phyloP scores from a whole-genome alignment of 2,797 vertebrate genomes.

The Percopsis omiscomaycus region DNA sequence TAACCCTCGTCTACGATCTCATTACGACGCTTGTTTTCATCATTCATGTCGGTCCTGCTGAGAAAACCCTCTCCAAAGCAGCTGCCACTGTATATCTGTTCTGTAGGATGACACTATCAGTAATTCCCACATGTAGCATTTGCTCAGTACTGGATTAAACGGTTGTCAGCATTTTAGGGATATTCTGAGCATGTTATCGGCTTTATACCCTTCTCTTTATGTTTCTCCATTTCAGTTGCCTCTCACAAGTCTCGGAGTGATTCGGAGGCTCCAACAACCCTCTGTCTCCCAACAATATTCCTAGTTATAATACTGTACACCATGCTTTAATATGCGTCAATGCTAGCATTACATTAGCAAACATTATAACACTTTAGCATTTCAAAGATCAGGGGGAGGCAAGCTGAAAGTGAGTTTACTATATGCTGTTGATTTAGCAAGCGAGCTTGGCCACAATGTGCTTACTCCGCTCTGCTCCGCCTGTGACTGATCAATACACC shows the following conservation, averaged over 20 bases:
- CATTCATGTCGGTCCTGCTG: slow-evolving; percentile 9
- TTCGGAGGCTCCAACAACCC: no score
- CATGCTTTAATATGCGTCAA: no score
- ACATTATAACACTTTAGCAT: no score
- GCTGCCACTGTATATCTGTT: neutral
- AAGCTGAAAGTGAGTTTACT: no score
- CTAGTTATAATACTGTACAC: no score
- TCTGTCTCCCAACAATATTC: no score
- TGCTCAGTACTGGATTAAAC: slow-evolving; percentile 16
- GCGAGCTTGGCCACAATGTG: no score
- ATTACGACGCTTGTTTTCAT: slow-evolving; percentile 20
- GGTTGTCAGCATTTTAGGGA: slow-evolving; percentile 1
- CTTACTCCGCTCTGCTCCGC: no score
- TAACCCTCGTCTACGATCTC: slow-evolving; percentile 4
- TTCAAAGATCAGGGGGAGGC: no score
- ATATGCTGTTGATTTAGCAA: no score
- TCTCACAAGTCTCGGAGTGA: neutral
- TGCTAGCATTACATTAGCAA: no score
- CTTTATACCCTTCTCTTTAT: neutral
- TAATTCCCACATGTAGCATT: slow-evolving; percentile 15
- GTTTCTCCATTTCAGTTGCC: neutral
- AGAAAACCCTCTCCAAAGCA: neutral
- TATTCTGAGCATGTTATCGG: slow-evolving; percentile 9
- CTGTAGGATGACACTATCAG: slow-evolving; percentile 20
- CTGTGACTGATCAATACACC: no score